Base-by-base conservation (phyloP, 2,797 vertebrate genomes). In the Distichodus sexfasciatus region DNA sequence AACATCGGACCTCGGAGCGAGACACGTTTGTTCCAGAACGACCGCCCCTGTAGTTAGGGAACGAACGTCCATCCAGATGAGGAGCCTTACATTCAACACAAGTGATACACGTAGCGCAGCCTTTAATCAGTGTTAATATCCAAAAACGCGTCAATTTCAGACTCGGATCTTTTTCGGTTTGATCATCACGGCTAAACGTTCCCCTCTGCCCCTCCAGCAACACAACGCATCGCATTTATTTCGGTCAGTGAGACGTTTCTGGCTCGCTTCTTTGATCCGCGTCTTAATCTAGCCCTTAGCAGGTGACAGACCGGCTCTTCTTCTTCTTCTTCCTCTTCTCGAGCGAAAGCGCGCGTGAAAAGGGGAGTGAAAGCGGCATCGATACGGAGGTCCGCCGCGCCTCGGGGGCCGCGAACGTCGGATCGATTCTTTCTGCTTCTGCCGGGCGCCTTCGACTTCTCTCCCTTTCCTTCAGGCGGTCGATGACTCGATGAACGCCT, bases 351-450 rank as follows among this genome's bases (percentile, higher is more conserved):
- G 38, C n/a, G 24, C 68, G 46, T n/a, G n/a, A n/a, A 53, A 60
- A 67, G 48, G 15, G 26, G 58, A 63, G 66, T 65, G 66, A 57
- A 47, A 70, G 62, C 58, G 29, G 36, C 36, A 72, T 77, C 63
- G 67, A 73, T 75, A 76, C 17, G 1, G 40, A 19, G 46, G 6
- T 36, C 67, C 26, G 4, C 24, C 57, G 61, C 51, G 53, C 62
- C 54, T 79, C 66, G 31, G 66, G 59, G 74, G 43, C 28, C 65
- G 43, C 17, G 46, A 78, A 63, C 38, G 24, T 28, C 6, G 71
- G 71, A 78, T 78, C 76, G 60, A 72, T 72, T 62, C 53, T 29
- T n/a, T 21, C 35, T 47, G 29, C 55, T 38, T 65, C 40, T n/a
- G 19, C 17, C 21, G 17, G 17, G 26, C 19, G 24, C 10, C 46